A percentile compares a stretch with the other conserved stretches of the same genome.
Evolutionary conservation across 2,113 vertebrate genomes (phyloP).

Genomic region (Arizona elegans): DNA sequence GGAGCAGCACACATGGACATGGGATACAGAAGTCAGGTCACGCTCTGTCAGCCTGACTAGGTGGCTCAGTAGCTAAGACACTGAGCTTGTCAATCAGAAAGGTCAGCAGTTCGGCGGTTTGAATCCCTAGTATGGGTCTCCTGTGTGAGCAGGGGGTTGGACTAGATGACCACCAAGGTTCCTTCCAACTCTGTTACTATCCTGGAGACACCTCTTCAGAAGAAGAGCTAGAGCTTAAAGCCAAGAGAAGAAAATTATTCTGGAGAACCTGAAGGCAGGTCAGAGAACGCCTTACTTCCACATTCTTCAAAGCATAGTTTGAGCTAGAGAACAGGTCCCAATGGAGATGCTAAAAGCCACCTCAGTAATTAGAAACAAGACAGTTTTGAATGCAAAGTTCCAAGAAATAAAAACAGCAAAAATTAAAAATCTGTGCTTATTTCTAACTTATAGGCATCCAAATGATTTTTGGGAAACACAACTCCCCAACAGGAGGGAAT

Average conservation of each 20-base stretch:
- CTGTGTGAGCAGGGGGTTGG: no score
- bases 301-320: not conserved
- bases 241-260: not conserved
- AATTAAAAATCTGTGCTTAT: not conserved
- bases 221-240: not conserved
- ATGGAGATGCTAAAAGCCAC: not conserved
- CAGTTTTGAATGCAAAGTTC: not conserved
- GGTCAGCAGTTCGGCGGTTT: no score
- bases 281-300: not conserved
- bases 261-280: not conserved
- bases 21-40: not conserved
- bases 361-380: not conserved
- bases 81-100: no score
- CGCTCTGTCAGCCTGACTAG: not conserved
- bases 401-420: not conserved
- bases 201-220: not conserved
- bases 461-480: not conserved
- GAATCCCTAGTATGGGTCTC: no score
- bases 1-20: not conserved
- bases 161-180: no score
- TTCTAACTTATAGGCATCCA: not conserved
- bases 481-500: not conserved
- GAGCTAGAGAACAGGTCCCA: not conserved
- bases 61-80: no score
- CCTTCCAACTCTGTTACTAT: no score